Percentiles rank a stretch among this genome's conserved stretches.
These are phyloP conservation scores for Hippocampus abdominalis DNA, from an alignment of 2,113 vertebrate species.

Conservation along the genomic window DNA sequence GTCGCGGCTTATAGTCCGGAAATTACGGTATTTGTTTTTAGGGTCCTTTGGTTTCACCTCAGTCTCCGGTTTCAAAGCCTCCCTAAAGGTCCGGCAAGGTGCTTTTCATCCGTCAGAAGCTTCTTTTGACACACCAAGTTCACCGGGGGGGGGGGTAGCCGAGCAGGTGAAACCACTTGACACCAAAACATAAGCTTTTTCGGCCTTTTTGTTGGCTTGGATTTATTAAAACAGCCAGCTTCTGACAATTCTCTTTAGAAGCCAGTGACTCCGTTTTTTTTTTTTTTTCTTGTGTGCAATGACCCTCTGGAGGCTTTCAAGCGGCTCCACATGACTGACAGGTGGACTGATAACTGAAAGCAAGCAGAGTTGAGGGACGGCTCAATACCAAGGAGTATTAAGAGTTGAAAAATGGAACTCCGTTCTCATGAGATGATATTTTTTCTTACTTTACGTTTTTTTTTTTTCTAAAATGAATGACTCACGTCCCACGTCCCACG, in stretches of 20 bases:
- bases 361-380: background rate
- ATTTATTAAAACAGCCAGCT: slow-evolving; percentile 4
- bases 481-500: too few species aligned
- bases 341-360: background rate
- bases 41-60: background rate
- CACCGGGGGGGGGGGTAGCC: background rate
- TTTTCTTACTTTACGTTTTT: background rate
- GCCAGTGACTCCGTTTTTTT: background rate
- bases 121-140: background rate
- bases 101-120: background rate
- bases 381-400: background rate
- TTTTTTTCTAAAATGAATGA: background rate
- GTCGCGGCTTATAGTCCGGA: too few species aligned
- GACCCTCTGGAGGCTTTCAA: slow-evolving; percentile 3
- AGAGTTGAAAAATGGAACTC: background rate
- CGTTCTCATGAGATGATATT: background rate
- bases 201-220: background rate
- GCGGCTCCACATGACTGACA: background rate
- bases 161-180: background rate
- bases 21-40: too few species aligned
- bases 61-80: background rate
- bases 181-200: background rate
- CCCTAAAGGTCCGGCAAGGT: background rate
- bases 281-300: background rate
- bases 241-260: slow-evolving; percentile 1